Evolutionary conservation across 1,140 invertebrate genomes (phyloP), one percentile per base, ranked within the genome.

Genomic region (Megalonaias nervosa): DNA sequence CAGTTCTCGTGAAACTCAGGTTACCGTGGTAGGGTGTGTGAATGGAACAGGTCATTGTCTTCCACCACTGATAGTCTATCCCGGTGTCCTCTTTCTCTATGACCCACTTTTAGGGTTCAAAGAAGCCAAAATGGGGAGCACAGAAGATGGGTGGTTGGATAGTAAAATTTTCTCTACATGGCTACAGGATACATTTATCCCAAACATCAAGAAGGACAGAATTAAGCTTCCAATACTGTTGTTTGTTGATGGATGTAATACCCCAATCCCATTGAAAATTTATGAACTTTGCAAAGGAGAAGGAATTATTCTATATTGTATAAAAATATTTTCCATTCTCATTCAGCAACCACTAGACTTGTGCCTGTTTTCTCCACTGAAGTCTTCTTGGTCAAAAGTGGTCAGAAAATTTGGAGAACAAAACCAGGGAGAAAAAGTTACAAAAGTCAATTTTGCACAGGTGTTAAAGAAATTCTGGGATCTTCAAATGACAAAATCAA

Each of bases 91-190:
- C 19, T 74, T 74, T 48, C 4, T 23, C 15, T 23, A 55, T 16
- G 58, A 74, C 19, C 64, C 73, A 74, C 66, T 67, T 9, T 55
- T 59, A 67, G 66, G 58, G 14, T 74, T 74, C 68, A 11, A 60
- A n/a, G 73, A 67, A 12, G 73, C 73, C 31, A 23, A 56, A 12
- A 19, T 67, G 23, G 72, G 64, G 16, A n/a, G 64, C 6, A 59
- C 55, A 17, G 73, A 74, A 1, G 59, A 65, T n/a, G 73, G 73
- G 15, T 74, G 66, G 73, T 59, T 68, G 73, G 73, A 74, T 57
- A 38, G n/a, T 5, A 66, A 74, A 19, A 15, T 67, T 15, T 74
- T 74, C 59, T 56, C 13, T 12, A 67, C 19, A 17, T 74, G 73
- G 73, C 23, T 74, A n/a, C 19, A 31, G 23, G 65, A 67, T 48